These are phyloP conservation scores for Apamea crenata DNA, from an alignment of 2,888 invertebrate species.

Conservation along the genomic window DNA sequence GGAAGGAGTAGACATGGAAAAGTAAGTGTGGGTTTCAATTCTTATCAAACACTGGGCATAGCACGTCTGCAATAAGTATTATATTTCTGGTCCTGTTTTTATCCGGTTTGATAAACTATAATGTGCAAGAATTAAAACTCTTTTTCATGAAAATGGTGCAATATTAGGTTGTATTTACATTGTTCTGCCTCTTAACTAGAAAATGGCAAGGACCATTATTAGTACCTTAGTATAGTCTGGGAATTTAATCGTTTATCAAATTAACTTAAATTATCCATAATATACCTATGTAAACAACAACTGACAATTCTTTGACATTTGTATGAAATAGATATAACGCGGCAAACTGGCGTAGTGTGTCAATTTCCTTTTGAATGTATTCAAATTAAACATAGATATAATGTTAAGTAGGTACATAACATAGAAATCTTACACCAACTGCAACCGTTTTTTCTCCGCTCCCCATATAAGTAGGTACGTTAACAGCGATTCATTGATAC, in stretches of 20 bases:
- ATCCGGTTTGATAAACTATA: too few relatives aligned
- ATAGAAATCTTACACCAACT: not conserved
- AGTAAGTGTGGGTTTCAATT: not conserved
- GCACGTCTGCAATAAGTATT: not conserved
- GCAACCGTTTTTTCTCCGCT: not conserved
- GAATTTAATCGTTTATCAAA: not conserved
- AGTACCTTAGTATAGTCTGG: not conserved
- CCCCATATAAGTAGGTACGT: not conserved
- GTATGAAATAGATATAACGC: not conserved
- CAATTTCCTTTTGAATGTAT: not conserved
- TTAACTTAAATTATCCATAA: not conserved
- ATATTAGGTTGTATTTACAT: too few relatives aligned
- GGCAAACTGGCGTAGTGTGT: not conserved
- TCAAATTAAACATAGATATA: not conserved
- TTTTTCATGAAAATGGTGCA: too few relatives aligned
- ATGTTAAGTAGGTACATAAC: not conserved
- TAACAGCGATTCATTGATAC: conserved; percentile 11
- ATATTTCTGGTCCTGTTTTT: not conserved
- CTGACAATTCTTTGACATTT: not conserved
- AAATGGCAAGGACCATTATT: not conserved
- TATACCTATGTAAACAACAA: not conserved
- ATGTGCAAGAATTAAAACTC: too few relatives aligned
- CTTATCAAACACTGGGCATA: not conserved
- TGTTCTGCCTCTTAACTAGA: too few relatives aligned
- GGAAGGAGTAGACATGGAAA: not conserved